phyloP scores from a whole-genome alignment of 1,140 invertebrate species.

The Plodia interpunctella region DNA sequence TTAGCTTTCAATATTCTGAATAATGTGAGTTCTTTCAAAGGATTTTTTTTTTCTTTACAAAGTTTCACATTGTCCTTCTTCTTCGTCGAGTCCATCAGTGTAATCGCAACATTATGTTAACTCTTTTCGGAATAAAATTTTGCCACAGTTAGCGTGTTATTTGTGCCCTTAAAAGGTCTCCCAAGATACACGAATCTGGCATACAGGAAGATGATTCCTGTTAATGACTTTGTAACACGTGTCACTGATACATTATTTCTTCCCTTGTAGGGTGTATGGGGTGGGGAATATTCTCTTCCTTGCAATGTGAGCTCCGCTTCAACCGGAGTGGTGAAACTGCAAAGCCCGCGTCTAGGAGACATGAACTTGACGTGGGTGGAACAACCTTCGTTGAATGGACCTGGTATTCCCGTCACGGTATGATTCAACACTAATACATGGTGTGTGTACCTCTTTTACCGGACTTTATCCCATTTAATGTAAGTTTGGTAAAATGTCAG shows the following conservation, averaged over 20 bases:
- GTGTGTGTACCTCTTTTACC: neutral
- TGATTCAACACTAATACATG: neutral
- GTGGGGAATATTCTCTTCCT: constrained; percentile 25
- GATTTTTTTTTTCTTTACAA: neutral
- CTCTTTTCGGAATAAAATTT: too few relatives aligned
- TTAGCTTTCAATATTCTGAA: constrained; percentile 24
- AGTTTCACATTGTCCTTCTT: too few relatives aligned
- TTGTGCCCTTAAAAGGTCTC: too few relatives aligned
- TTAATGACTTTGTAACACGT: too few relatives aligned
- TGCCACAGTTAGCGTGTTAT: too few relatives aligned
- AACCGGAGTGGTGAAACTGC: constrained; percentile 12
- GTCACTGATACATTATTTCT: too few relatives aligned
- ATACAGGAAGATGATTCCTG: too few relatives aligned
- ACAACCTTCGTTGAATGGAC: constrained; percentile 9
- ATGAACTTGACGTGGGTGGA: constrained; percentile 31
- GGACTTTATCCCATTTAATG: too few relatives aligned
- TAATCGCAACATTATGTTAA: too few relatives aligned
- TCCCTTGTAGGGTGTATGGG: constrained; percentile 20
- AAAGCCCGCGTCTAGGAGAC: constrained; percentile 22
- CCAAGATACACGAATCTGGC: too few relatives aligned
- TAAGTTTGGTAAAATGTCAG: too few relatives aligned
- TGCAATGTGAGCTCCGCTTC: neutral
- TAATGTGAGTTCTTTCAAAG: constrained; percentile 19
- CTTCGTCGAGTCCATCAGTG: too few relatives aligned
- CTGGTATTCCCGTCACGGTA: constrained; percentile 27